Conservation (phyloP, 2,797 vertebrate genomes). For the Premnoplex brunnescens region DNA sequence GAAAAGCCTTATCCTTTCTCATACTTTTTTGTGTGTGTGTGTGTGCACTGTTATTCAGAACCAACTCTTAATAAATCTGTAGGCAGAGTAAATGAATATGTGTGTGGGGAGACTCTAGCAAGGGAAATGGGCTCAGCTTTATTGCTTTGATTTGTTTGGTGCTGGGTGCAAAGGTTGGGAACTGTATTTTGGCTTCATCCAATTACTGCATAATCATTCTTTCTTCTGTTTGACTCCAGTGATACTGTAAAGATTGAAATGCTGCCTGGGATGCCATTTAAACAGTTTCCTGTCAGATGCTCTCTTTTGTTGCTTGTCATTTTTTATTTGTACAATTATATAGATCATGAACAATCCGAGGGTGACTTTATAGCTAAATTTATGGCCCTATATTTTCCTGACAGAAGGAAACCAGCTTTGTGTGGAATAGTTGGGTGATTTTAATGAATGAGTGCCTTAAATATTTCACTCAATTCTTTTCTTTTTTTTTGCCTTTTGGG, state of each 20-base stretch:
- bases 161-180: slow-evolving; percentile 9
- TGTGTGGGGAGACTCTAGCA: not conserved
- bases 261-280: slow-evolving; percentile 6
- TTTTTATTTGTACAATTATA: slow-evolving; percentile 64
- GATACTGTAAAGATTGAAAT: slow-evolving; percentile 27
- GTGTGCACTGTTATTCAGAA: not conserved
- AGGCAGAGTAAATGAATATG: not conserved
- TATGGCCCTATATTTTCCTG: slow-evolving; percentile 27
- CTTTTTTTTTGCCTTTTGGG: not conserved
- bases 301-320: slow-evolving; percentile 43
- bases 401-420: slow-evolving; percentile 27
- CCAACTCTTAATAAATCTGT: slow-evolving; percentile 16
- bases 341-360: slow-evolving; percentile 40
- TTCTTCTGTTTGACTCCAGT: not conserved
- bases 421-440: slow-evolving; percentile 23
- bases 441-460: slow-evolving; percentile 45
- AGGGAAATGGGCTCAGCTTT: not conserved
- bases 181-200: slow-evolving; percentile 41
- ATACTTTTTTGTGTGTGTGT: not conserved
- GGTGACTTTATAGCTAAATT: slow-evolving; percentile 54
- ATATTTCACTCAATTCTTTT: slow-evolving; percentile 6
- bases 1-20: not conserved
- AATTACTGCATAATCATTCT: slow-evolving; percentile 33
- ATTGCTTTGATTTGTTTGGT: slow-evolving; percentile 24
- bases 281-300: slow-evolving; percentile 25